These are phyloP conservation scores for Melospiza georgiana DNA, from an alignment of 2,113 vertebrate genomes.

Conservation along the genomic window DNA sequence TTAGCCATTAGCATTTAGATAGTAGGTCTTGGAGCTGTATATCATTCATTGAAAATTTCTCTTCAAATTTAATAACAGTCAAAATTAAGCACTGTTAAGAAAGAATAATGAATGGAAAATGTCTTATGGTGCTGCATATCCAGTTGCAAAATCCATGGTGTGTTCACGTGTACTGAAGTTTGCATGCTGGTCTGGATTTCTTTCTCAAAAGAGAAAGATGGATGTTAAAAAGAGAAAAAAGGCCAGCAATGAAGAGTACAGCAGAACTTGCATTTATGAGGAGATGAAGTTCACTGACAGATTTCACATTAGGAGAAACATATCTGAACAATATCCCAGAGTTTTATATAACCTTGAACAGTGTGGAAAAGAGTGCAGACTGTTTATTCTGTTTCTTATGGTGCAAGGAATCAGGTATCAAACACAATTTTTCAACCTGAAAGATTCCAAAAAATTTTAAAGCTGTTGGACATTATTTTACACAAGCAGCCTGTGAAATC, in stretches of 20 bases:
- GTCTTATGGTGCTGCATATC: background rate
- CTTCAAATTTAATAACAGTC: background rate
- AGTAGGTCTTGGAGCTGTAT: background rate
- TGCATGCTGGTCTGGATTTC: background rate
- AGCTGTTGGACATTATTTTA: background rate
- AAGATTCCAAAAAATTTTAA: background rate
- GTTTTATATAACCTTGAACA: background rate
- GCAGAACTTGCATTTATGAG: background rate
- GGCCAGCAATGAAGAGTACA: background rate
- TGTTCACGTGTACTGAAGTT: background rate
- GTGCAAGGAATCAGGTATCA: background rate
- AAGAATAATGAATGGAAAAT: background rate
- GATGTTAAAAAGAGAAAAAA: background rate
- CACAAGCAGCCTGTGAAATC: background rate
- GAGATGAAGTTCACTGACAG: background rate
- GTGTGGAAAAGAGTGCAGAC: background rate
- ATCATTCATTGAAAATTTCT: background rate
- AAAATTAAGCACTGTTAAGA: background rate
- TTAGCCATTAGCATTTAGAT: background rate
- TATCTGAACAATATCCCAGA: background rate
- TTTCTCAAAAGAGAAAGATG: background rate
- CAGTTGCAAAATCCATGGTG: background rate
- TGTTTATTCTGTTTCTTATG: background rate
- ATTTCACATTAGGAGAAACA: fast-evolving
- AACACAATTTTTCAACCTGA: background rate